Percentiles rank a stretch among this genome's conserved stretches.
Conservation (phyloP, 2,113 vertebrate genomes). For the Corydoras maculifer region DNA sequence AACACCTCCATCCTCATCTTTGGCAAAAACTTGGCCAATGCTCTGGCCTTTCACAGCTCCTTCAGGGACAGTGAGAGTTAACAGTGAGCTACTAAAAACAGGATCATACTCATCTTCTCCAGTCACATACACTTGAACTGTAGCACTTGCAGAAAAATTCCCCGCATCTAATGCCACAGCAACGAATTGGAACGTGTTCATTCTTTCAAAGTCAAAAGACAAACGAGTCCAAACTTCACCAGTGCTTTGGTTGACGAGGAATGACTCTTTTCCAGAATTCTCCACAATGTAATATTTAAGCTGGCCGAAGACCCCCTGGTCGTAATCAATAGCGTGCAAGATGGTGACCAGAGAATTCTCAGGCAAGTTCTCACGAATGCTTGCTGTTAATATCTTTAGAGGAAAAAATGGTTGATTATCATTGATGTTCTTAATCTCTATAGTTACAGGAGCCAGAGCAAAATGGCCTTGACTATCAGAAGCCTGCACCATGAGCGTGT, state of each 20-base stretch:
- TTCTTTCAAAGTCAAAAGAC: conserved; percentile 85
- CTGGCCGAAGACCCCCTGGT: conserved; percentile 78
- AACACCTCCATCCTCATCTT: conserved; percentile 85
- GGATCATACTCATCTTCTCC: conserved; percentile 95
- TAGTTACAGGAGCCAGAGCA: conserved; percentile 75
- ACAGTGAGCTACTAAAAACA: conserved; percentile 75
- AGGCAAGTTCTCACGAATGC: conserved; percentile 87
- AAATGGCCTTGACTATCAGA: conserved; percentile 72
- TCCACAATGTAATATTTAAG: conserved; percentile 73
- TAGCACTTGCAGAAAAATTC: conserved; percentile 86
- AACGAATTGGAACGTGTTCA: conserved; percentile 77
- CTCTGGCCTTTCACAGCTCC: conserved; percentile 81
- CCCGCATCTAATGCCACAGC: conserved; percentile 80
- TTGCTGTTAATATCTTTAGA: conserved; percentile 75
- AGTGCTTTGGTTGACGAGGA: conserved; percentile 73
- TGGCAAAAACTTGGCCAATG: conserved; percentile 83
- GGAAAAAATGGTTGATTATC: conserved; percentile 90
- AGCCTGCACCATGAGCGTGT: conserved; percentile 79
- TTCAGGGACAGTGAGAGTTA: conserved; percentile 83
- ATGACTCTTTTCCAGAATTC: conserved; percentile 61
- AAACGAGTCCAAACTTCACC: conserved; percentile 79
- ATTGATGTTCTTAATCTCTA: conserved; percentile 89
- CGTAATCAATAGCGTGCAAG: conserved; percentile 78
- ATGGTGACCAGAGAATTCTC: conserved; percentile 81
- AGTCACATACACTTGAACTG: conserved; percentile 83